A percentile compares a stretch with the other conserved stretches of the same genome.
Evolutionary conservation across 2,888 invertebrate genomes (phyloP).

Genomic region (Adelphocoris suturalis): DNA sequence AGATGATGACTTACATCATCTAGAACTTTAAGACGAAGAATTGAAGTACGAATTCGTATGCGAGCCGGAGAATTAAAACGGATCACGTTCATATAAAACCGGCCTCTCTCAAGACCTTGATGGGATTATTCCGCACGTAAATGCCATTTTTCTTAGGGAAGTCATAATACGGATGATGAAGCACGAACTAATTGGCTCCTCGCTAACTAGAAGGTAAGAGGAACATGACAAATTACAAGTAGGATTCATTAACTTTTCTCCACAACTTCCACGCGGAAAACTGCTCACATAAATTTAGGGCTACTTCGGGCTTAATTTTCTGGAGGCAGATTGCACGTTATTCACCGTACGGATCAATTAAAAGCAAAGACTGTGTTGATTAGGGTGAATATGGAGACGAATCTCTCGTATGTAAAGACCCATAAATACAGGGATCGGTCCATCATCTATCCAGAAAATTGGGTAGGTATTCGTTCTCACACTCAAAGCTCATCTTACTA

Average conservation of each 20-base stretch:
- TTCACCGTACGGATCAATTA: too few relatives aligned
- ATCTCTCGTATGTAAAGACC: too few relatives aligned
- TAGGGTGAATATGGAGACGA: too few relatives aligned
- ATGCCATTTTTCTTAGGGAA: neutral
- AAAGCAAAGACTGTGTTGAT: too few relatives aligned
- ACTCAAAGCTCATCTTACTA: too few relatives aligned
- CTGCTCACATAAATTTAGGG: neutral
- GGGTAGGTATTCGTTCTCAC: too few relatives aligned
- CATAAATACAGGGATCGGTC: too few relatives aligned
- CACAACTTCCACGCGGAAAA: neutral
- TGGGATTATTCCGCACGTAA: conserved; percentile 1
- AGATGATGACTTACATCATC: too few relatives aligned
- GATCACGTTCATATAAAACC: neutral
- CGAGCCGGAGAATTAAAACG: neutral
- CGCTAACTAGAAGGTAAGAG: neutral
- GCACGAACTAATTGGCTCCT: conserved; percentile 5
- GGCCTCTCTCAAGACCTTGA: neutral
- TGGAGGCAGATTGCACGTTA: too few relatives aligned
- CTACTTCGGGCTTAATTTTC: neutral
- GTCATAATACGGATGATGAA: conserved; percentile 4
- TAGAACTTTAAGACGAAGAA: too few relatives aligned
- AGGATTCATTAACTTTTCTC: neutral
- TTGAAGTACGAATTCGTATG: too few relatives aligned
- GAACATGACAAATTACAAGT: conserved; percentile 16
- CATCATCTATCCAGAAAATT: too few relatives aligned